Conservation (phyloP, 2,113 vertebrate species). For the Xenopus laevis region DNA sequence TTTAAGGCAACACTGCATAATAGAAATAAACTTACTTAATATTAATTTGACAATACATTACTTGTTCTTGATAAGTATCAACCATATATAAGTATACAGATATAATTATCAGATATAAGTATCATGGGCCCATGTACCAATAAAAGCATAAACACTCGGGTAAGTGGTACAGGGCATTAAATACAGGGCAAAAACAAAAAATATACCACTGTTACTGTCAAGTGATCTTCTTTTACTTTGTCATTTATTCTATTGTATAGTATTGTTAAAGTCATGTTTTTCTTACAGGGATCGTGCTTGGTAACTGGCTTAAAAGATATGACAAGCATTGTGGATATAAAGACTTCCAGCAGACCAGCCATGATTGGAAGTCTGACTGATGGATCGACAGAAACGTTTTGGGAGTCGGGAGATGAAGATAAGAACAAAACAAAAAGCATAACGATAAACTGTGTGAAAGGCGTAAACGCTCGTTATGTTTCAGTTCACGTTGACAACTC, state of each 20-base stretch:
- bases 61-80: no score
- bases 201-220: no score
- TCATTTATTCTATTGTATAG: no score
- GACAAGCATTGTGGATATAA: constrained; percentile 93
- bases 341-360: constrained; percentile 94
- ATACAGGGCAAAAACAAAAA: no score
- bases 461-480: constrained; percentile 87
- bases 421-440: constrained; percentile 99
- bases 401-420: constrained; percentile 98
- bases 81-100: no score
- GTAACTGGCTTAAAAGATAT: constrained; percentile 93
- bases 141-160: no score
- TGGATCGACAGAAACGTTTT: constrained; percentile 96
- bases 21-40: no score
- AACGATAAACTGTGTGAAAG: constrained; percentile 94
- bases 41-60: no score
- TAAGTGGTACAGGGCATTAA: no score
- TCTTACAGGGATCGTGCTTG: constrained; percentile 83
- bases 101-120: no score
- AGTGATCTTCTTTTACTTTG: no score
- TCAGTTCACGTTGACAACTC: constrained; percentile 97
- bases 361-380: constrained; percentile 98
- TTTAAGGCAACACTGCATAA: background rate
- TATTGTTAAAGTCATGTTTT: constrained; percentile 33
- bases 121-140: no score